Base-by-base conservation (phyloP, 2,888 invertebrate species). In the Aquatica leii region DNA sequence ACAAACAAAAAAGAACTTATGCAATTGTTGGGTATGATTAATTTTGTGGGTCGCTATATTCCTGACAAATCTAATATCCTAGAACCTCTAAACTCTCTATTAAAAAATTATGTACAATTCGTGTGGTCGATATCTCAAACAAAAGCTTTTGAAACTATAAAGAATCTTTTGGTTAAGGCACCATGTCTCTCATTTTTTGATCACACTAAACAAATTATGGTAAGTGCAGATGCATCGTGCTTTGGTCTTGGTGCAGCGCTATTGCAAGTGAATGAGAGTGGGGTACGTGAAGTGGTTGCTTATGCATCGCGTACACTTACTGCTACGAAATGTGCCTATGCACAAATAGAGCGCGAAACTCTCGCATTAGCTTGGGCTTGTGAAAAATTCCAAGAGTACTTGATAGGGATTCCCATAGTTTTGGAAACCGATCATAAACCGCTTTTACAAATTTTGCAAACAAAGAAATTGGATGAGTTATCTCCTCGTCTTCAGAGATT, bases 331-430 rank as follows among this genome's bases (percentile, higher is more conserved):
- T 68, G 63, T 17, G 59, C 73, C 17, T 80, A 79, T 59, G 76
- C 77, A 0, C 76, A 79, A 64, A 79, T 80, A 8, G 79, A 81
- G 62, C 78, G 78, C 62, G 78, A 81, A 41, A 41, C 41, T 15
- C 20, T 48, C n/a, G n/a, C n/a, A n/a, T n/a, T n/a, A 35, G 17
- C 21, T 1, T 56, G 48, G 48, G 31, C 48, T 2, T n/a, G n/a
- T 3, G 24, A 48, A 48, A 24, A 56, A n/a, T 35, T 48, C 1
- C 2, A 1, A 8, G n/a, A 34, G 34, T 48, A 48, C 15, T n/a
- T 56, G 1, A 35, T n/a, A 2, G 56, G 35, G 17, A n/a, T n/a
- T n/a, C n/a, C n/a, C n/a, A n/a, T n/a, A n/a, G n/a, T n/a, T n/a
- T 11, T 17, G 0, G 15, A 46, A 12, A 31, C 46, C 6, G n/a